Conservation (phyloP, 2,888 invertebrate genomes). For the Microctonus hyperodae region DNA sequence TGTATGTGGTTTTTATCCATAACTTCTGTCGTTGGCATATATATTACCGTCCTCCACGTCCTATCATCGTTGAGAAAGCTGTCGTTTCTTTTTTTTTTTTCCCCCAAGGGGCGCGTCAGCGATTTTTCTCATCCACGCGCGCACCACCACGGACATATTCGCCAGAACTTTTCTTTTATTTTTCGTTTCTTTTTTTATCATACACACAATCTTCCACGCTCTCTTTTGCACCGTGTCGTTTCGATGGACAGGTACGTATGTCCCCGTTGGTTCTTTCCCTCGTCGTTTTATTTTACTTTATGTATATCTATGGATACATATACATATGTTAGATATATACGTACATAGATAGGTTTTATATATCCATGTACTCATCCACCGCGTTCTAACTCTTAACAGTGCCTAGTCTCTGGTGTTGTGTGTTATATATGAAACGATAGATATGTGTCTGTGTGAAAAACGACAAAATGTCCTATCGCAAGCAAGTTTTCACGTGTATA, state of each 20-base stretch:
- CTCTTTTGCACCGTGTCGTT: slow-evolving; percentile 2
- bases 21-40: slow-evolving; percentile 2
- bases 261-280: neutral
- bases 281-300: neutral
- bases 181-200: neutral
- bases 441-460: neutral
- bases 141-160: neutral
- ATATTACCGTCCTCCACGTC: neutral
- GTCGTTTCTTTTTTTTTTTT: neutral
- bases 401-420: too few relatives aligned
- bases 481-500: slow-evolving; percentile 22
- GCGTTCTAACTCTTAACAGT: neutral
- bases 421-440: neutral
- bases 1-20: neutral
- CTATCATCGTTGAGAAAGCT: neutral
- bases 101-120: slow-evolving; percentile 16
- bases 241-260: slow-evolving; percentile 23
- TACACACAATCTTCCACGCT: neutral
- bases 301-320: too few relatives aligned
- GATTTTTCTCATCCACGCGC: slow-evolving; percentile 12
- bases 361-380: neutral
- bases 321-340: too few relatives aligned
- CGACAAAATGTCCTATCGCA: slow-evolving; percentile 18
- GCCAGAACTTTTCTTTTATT: neutral
- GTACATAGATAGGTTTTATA: too few relatives aligned